Base-by-base conservation (phyloP, 2,113 vertebrate genomes). In the Aspidoscelis tigris region DNA sequence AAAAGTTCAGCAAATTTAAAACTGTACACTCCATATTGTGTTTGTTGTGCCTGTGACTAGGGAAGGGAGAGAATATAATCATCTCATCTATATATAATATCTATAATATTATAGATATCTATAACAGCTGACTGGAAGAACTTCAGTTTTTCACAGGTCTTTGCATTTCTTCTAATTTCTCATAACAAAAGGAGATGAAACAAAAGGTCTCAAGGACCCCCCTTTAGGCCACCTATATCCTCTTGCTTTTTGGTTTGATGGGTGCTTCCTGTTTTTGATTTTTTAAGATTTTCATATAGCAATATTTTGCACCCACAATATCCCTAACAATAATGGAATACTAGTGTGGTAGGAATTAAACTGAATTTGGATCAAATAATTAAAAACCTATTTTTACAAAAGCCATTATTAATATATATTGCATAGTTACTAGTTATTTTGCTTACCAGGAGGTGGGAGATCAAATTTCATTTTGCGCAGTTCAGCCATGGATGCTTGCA, bases 381-480 rank as follows among this genome's bases (percentile, higher is more conserved):
- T 83, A 73, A 71, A 33, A 44, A 71, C 33, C 5, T 21, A 14
- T n/a, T 18, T 50, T 65, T 41, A 70, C 0, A 9, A 20, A 4
- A 9, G 16, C 58, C 58, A 5, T 50, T 50, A 6, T 24, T 11
- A 44, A 39, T 26, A 24, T 55, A 71, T 8, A n/a, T 11, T 2
- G 8, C 83, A 64, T 44, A 39, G 11, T 39, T 24, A 7, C 21
- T 44, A 39, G 11, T 39, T 24, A 7, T 14, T 88, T 20, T 80
- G 84, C 88, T 50, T 91, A 98, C 97, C 96, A 95, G 97, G 96
- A 0, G 97, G 96, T n/a, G 96, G 96, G 1, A 96, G 95, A 87
- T 97, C 96, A 78, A 97, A 94, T 89, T 97, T 97, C 95, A 96
- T 96, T 92, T 95, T 96, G 77, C 95, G 96, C 10, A 98, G 95